Base-by-base conservation (phyloP, 2,113 vertebrate species). In the Periophthalmus modestus region DNA sequence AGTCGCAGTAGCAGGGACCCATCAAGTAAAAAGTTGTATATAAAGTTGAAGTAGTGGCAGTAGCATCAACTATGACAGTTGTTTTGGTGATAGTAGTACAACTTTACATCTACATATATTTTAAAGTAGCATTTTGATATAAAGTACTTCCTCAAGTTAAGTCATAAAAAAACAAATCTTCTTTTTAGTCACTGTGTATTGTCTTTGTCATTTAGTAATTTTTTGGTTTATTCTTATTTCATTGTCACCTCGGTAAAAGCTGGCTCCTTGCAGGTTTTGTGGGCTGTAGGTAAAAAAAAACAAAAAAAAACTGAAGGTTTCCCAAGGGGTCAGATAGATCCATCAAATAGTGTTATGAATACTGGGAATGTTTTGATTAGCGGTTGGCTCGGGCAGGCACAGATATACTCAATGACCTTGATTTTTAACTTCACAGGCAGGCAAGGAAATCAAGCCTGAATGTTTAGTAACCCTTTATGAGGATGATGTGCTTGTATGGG, bases 341-440 rank as follows among this genome's bases (percentile, higher is more conserved):
- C 52, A 76, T 84, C 70, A 84, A 66, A 77, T 69, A 61, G 54
- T 54, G 62, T 33, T 77, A 66, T 66, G 57, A 73, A 66, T 34
- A 61, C 70, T 58, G 67, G 73, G 72, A 80, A 68, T 70, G 73
- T 79, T 78, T 78, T 54, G 78, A 80, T 74, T 68, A 52, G 4
- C 2, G 71, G 63, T 34, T 77, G 66, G 79, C 18, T 19, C 81
- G 69, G 48, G 34, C 70, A 72, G 71, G 68, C 75, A 76, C 61
- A 48, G 81, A 86, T 72, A 69, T 72, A 77, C 4, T 19, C 67
- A 58, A 33, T 84, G 74, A 83, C 88, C 86, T 87, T 87, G 82
- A 83, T 67, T 72, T 47, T 78, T 78, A 78, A 89, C 73, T 80
- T 87, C 65, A 24, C 61, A 74, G 74, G 66, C 72, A 62, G 0